Conservation (phyloP, 1,140 invertebrate genomes). For the Drosophila oshimai region DNA sequence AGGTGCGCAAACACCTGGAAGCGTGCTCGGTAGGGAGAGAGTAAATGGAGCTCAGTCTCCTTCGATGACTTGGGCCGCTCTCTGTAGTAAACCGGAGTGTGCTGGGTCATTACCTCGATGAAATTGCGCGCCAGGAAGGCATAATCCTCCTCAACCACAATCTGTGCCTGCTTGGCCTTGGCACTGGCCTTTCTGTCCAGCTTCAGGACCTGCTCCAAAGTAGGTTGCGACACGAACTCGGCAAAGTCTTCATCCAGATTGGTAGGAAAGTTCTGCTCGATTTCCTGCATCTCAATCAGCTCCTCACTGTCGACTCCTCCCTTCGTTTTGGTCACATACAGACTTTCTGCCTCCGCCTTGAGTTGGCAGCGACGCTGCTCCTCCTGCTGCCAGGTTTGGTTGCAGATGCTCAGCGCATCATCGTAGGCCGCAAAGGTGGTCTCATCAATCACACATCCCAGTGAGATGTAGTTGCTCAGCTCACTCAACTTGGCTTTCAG, state of each 20-base stretch:
- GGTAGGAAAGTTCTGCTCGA: slow-evolving; percentile 90
- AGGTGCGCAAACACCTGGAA: slow-evolving; percentile 67
- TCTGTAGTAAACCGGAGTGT: slow-evolving; percentile 55
- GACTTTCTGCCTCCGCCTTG: slow-evolving; percentile 89
- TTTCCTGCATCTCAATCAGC: slow-evolving; percentile 87
- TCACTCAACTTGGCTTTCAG: slow-evolving; percentile 87
- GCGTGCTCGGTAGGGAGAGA: slow-evolving; percentile 50
- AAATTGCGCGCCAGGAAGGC: slow-evolving; percentile 67
- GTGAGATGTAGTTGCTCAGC: slow-evolving; percentile 83
- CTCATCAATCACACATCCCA: slow-evolving; percentile 80
- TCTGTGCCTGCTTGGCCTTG: slow-evolving; percentile 54
- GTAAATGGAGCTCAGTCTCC: slow-evolving; percentile 31
- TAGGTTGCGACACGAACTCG: slow-evolving; percentile 84
- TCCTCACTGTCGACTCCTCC: slow-evolving; percentile 89
- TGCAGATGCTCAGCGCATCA: slow-evolving; percentile 83
- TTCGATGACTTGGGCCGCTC: background rate
- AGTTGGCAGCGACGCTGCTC: slow-evolving; percentile 87
- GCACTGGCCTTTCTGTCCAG: slow-evolving; percentile 37
- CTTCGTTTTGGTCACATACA: slow-evolving; percentile 91
- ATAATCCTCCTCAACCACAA: slow-evolving; percentile 73
- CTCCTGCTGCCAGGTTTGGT: slow-evolving; percentile 89
- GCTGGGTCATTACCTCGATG: slow-evolving; percentile 60
- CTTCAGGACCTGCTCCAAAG: slow-evolving; percentile 79
- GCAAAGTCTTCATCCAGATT: slow-evolving; percentile 88
- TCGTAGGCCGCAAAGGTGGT: slow-evolving; percentile 84